Conservation (phyloP, 2,888 invertebrate genomes). For the Stratiomys singularior region DNA sequence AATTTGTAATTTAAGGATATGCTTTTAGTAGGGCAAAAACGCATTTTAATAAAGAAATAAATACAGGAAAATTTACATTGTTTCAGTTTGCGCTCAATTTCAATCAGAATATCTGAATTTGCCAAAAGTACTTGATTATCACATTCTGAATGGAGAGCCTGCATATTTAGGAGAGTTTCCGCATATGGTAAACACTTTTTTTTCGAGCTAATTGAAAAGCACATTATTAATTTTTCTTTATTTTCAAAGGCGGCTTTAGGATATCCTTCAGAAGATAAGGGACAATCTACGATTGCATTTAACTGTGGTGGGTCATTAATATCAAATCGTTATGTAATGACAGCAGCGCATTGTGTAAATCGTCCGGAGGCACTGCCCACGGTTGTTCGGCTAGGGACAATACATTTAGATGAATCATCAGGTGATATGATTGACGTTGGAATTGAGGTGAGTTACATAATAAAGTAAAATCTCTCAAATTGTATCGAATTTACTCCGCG, state of each 20-base stretch:
- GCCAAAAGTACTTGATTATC: slow-evolving; percentile 48
- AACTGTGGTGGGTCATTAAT: slow-evolving; percentile 61
- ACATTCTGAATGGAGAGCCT: slow-evolving; percentile 59
- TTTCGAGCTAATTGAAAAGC: background rate
- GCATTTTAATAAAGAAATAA: too few relatives aligned
- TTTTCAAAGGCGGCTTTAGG: slow-evolving; percentile 58
- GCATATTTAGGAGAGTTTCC: slow-evolving; percentile 59
- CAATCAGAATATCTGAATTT: background rate
- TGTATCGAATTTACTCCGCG: too few relatives aligned
- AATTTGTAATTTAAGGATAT: too few relatives aligned
- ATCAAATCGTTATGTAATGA: slow-evolving; percentile 57
- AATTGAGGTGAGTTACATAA: slow-evolving; percentile 55
- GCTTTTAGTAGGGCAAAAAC: too few relatives aligned
- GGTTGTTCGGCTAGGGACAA: slow-evolving; percentile 58
- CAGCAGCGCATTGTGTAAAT: slow-evolving; percentile 62
- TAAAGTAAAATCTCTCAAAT: too few relatives aligned
- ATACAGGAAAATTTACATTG: background rate
- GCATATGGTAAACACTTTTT: slow-evolving; percentile 57
- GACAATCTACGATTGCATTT: slow-evolving; percentile 50
- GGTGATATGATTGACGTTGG: slow-evolving; percentile 52
- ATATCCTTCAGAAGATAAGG: slow-evolving; percentile 53
- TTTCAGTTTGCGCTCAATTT: background rate
- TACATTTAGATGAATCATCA: slow-evolving; percentile 42
- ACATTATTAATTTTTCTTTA: background rate
- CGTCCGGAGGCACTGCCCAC: slow-evolving; percentile 53